These are phyloP conservation scores for Pterocles gutturalis DNA, from an alignment of 2,113 vertebrate species.

Conservation along the genomic window DNA sequence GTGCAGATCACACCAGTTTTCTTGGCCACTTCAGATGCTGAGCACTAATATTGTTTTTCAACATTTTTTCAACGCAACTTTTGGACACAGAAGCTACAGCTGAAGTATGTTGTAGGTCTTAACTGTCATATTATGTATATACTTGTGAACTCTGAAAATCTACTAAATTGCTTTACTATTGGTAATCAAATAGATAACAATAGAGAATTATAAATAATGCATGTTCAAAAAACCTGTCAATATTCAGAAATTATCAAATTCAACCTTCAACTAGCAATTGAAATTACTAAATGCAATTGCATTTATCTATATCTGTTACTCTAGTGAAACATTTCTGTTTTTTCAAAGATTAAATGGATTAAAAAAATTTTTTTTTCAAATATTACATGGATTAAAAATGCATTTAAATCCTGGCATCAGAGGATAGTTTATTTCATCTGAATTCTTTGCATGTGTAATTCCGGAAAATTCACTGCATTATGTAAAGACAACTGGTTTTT, in stretches of 20 bases:
- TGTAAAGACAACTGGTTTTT: background rate
- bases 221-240: background rate
- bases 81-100: background rate
- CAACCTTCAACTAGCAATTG: background rate
- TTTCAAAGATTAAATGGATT: background rate
- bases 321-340: background rate
- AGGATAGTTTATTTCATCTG: background rate
- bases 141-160: background rate
- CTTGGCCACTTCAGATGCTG: background rate
- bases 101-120: background rate
- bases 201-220: background rate
- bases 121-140: background rate
- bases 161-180: background rate
- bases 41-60: background rate
- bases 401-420: background rate
- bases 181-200: background rate
- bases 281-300: background rate
- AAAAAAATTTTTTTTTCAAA: background rate
- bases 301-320: background rate
- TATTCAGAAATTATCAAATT: background rate
- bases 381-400: background rate
- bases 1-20: background rate
- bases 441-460: background rate
- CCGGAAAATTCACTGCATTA: background rate
- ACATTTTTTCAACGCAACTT: background rate